A percentile compares a stretch with the other conserved stretches of the same genome.
phyloP scores from a whole-genome alignment of 2,797 vertebrate genomes.

The Chaenodraco wilsoni region DNA sequence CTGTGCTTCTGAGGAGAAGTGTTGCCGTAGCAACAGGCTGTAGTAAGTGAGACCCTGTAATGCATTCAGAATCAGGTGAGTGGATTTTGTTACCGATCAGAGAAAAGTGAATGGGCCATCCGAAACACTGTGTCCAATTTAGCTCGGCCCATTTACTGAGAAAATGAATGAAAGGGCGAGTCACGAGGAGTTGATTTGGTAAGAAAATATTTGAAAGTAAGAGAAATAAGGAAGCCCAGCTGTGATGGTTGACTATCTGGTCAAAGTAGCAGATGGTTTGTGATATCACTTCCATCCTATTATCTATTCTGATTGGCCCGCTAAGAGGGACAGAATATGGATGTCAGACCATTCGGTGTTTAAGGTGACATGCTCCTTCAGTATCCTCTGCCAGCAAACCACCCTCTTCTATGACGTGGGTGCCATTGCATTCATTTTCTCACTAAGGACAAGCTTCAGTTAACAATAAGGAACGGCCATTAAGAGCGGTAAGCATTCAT shows the following conservation, averaged over 20 bases:
- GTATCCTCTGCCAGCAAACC: conserved; percentile 11
- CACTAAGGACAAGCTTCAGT: conserved; percentile 25
- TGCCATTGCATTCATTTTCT: conserved; percentile 35
- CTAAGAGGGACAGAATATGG: conserved; percentile 27
- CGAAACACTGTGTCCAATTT: conserved; percentile 24
- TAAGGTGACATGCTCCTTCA: conserved; percentile 23
- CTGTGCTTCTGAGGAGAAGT: conserved; percentile 31
- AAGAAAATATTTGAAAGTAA: conserved; percentile 23
- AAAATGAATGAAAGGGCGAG: conserved; percentile 32
- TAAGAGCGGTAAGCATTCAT: conserved; percentile 27
- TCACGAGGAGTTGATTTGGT: conserved; percentile 22
- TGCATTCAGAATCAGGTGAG: conserved; percentile 67
- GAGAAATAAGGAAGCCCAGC: neutral
- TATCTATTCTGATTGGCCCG: conserved; percentile 9
- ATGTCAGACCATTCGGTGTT: conserved; percentile 45
- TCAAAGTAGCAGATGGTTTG: conserved; percentile 22
- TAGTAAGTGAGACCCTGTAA: conserved; percentile 37
- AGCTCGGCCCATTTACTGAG: neutral
- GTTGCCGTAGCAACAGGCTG: conserved; percentile 78
- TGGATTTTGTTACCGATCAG: conserved; percentile 47
- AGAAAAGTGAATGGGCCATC: conserved; percentile 30
- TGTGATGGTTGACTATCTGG: conserved; percentile 3
- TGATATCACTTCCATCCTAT: conserved; percentile 32
- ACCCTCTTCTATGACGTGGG: conserved; percentile 22
- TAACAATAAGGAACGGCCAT: conserved; percentile 46